Percentiles rank a stretch among this genome's conserved stretches.
Evolutionary conservation across 2,797 vertebrate genomes (phyloP).

Genomic region (Phylloscopus collybita): DNA sequence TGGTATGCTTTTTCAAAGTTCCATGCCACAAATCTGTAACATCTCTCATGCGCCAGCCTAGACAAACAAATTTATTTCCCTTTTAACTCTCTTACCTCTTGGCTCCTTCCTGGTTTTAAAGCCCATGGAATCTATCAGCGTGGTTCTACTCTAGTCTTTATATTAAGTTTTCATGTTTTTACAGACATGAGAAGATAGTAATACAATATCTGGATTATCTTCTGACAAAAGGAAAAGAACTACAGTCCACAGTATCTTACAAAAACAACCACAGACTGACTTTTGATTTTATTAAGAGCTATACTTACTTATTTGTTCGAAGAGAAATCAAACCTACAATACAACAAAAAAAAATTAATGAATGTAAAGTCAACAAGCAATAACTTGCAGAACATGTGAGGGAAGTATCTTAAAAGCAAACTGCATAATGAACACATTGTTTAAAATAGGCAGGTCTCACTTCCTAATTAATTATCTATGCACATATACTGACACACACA

Average conservation of each 20-base stretch:
- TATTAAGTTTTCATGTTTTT: neutral
- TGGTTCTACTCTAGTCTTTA: neutral
- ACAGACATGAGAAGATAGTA: neutral
- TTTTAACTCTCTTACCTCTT: neutral
- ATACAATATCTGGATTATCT: neutral
- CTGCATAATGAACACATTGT: fast-evolving
- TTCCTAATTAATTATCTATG: neutral
- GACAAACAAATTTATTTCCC: neutral
- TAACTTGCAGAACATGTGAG: neutral
- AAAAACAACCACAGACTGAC: neutral
- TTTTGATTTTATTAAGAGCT: neutral
- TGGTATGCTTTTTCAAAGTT: neutral
- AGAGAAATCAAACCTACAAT: neutral
- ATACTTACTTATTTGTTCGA: neutral
- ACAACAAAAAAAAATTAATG: neutral
- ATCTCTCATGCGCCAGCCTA: neutral
- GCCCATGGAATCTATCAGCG: neutral
- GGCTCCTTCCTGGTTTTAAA: neutral
- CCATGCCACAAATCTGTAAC: neutral
- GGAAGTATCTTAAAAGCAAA: neutral
- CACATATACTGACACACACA: neutral
- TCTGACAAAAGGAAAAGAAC: neutral
- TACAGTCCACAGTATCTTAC: neutral
- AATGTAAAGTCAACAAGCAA: neutral
- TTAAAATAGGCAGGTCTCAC: neutral